Base-by-base conservation (phyloP, 2,888 invertebrate genomes). In the Odontothrips loti region DNA sequence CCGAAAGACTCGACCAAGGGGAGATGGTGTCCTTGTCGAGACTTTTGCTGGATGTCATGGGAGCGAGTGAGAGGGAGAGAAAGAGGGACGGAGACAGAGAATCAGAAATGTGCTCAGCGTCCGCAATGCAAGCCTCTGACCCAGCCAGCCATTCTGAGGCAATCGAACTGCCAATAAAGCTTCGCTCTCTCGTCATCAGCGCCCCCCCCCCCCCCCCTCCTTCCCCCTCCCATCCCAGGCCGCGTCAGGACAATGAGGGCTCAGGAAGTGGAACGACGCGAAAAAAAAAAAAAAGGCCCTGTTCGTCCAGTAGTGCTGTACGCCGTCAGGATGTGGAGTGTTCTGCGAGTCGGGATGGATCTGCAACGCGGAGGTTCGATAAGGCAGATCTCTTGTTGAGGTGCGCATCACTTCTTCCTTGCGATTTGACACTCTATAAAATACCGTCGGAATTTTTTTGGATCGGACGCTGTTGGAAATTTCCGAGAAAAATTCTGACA, bases 111-210 rank as follows among this genome's bases (percentile, higher is more conserved):
- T 6, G 58, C 4, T 17, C 58, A 0, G 58, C 17, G 58, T 20
- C 11, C 68, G 68, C 27, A 27, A 43, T 43, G 34, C 34, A 43
- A 43, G 34, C 34, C 34, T 6, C 34, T 43, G 34, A 12, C 68
- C 68, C 68, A 23, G 68, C 68, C 23, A 23, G 68, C 68, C 68
- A 75, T 75, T 75, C 68, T 75, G 68, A 75, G 27, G 68, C 68
- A 75, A 75, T 75, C 68, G 68, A 75, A 75, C 68, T 75, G 68
- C 68, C 68, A 75, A 75, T 75, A 75, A 75, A 27, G 68, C 68
- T 10, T 27, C 23, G 68, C 58, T 58, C 58, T n/a, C 58, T 58
- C 58, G n/a, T 58, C 58, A 58, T n/a, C 58, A 58, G 58, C 20
- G 58, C 58, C 58, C 20, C 20, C 20, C 68, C 68, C 27, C 68